phyloP scores from a whole-genome alignment of 2,888 invertebrate genomes.

The Mylabris sibirica region DNA sequence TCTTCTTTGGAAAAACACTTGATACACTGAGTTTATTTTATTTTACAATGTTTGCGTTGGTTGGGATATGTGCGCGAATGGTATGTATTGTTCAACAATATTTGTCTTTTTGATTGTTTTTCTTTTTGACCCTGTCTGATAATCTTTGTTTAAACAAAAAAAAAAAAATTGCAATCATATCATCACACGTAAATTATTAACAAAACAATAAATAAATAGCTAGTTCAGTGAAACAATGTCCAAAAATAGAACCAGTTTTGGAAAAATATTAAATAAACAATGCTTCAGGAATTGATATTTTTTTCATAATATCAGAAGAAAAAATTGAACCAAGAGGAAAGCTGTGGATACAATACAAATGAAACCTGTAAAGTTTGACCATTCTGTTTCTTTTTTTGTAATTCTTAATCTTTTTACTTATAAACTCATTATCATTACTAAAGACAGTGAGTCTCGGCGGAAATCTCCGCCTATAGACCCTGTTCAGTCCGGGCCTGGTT shows the following conservation, averaged over 20 bases:
- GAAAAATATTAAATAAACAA: conserved; percentile 56
- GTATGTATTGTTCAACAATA: conserved; percentile 58
- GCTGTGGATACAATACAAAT: neutral
- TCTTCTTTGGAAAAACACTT: conserved; percentile 49
- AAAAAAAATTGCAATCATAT: neutral
- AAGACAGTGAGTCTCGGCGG: no score
- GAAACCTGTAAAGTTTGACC: neutral
- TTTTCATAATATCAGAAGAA: neutral
- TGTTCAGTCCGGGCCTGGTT: no score
- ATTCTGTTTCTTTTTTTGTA: neutral
- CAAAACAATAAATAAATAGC: conserved; percentile 44
- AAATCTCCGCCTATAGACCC: no score
- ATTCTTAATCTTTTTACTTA: neutral
- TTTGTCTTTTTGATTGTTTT: conserved; percentile 37
- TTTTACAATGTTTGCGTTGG: conserved; percentile 63
- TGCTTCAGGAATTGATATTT: neutral
- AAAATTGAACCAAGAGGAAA: neutral
- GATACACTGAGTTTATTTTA: conserved; percentile 61
- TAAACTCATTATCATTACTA: no score
- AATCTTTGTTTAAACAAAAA: conserved; percentile 30
- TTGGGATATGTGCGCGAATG: conserved; percentile 62
- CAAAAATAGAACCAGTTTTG: conserved; percentile 58
- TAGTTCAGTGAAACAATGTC: conserved; percentile 58
- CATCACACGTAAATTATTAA: neutral
- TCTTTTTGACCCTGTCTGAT: conserved; percentile 16